phyloP scores from a whole-genome alignment of 92 coral and sea anemone genomes.

The Metridium senile region DNA sequence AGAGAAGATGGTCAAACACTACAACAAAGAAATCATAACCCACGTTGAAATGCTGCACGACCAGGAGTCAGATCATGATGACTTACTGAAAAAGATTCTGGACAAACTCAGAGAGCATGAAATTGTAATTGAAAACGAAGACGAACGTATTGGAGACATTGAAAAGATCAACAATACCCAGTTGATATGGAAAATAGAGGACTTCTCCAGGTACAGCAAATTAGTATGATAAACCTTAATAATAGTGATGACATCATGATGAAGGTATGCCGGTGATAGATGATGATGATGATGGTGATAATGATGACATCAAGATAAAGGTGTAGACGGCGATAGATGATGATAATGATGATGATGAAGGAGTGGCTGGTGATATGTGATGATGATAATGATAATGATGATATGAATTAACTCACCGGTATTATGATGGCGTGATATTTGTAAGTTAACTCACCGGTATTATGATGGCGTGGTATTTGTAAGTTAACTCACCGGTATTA shows the following conservation, averaged over 20 bases:
- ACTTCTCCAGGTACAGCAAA: constrained; percentile 36
- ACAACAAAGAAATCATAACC: constrained; percentile 29
- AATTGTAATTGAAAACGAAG: constrained; percentile 33
- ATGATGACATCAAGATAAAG: too few species aligned
- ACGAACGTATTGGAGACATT: constrained; percentile 65
- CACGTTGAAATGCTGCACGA: constrained; percentile 44
- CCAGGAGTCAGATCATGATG: constrained; percentile 46
- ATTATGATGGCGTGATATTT: too few species aligned
- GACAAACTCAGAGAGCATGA: constrained; percentile 48
- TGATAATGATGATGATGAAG: too few species aligned
- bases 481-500: background rate
- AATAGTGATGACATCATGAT: too few species aligned
- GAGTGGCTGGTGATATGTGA: background rate
- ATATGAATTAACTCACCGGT: background rate
- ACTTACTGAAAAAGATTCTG: constrained; percentile 28
- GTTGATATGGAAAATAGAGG: constrained; percentile 77
- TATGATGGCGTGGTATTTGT: too few species aligned
- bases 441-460: background rate
- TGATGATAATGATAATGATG: too few species aligned
- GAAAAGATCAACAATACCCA: constrained; percentile 70
- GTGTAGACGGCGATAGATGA: too few species aligned
- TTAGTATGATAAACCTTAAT: background rate
- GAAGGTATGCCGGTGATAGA: too few species aligned
- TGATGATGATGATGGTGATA: too few species aligned
- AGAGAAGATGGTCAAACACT: constrained; percentile 55